Conservation (phyloP, 2,888 invertebrate genomes). For the Amiota mariae region DNA sequence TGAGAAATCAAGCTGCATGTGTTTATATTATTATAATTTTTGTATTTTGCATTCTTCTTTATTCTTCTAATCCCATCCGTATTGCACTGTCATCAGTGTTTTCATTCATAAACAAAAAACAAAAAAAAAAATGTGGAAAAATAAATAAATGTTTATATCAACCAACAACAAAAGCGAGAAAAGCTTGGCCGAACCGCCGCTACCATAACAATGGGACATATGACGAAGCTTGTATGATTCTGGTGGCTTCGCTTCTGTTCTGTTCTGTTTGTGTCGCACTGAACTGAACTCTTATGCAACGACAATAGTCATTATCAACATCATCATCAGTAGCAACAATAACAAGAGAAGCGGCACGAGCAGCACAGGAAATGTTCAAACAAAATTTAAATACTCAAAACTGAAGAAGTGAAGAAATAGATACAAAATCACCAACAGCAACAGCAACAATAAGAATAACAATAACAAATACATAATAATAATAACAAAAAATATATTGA, state of each 20-base stretch:
- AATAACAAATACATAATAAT: slow-evolving; percentile 46
- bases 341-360: neutral
- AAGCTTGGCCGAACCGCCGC: neutral
- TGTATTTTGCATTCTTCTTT: no score
- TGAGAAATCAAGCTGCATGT: no score
- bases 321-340: slow-evolving; percentile 2
- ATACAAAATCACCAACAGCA: slow-evolving; percentile 33
- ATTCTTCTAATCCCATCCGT: no score
- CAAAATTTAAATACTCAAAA: slow-evolving; percentile 32
- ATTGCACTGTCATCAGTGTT: slow-evolving; percentile 11
- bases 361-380: slow-evolving; percentile 19
- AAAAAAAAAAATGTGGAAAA: no score
- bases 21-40: no score
- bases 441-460: neutral
- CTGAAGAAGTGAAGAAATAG: slow-evolving; percentile 25
- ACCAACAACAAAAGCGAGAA: neutral
- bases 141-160: no score
- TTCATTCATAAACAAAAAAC: neutral
- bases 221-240: neutral
- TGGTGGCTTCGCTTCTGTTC: slow-evolving; percentile 3
- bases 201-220: no score
- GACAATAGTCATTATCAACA: slow-evolving; percentile 30
- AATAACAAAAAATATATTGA: neutral
- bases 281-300: slow-evolving; percentile 34
- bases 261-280: slow-evolving; percentile 21